A percentile compares a stretch with the other conserved stretches of the same genome.
These are phyloP conservation scores for Notechis scutatus DNA, from an alignment of 2,113 vertebrate species.

Conservation along the genomic window DNA sequence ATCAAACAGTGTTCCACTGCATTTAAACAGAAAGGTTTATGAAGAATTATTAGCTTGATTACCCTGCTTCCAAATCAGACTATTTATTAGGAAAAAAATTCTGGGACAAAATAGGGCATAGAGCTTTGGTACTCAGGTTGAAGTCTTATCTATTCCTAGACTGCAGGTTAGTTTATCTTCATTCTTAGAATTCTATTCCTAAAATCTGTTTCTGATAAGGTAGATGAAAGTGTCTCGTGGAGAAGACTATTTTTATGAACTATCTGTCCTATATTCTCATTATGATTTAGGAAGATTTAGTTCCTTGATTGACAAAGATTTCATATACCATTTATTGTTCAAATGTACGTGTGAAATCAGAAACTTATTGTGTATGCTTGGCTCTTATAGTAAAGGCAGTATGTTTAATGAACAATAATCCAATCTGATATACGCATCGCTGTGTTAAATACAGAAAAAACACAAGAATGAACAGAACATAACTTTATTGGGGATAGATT, in stretches of 20 bases:
- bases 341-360: neutral
- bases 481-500: constrained; percentile 97
- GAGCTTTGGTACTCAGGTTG: neutral
- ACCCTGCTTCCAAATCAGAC: neutral
- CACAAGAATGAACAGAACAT: constrained; percentile 78
- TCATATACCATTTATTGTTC: neutral
- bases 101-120: neutral
- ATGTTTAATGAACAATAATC: neutral
- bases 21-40: neutral
- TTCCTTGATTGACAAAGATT: neutral
- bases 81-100: neutral
- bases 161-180: neutral
- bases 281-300: neutral
- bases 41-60: neutral
- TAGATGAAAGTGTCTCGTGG: neutral
- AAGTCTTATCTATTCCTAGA: neutral
- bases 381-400: neutral
- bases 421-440: neutral
- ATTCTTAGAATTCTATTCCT: neutral
- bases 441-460: constrained; percentile 24
- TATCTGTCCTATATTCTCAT: neutral
- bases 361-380: neutral
- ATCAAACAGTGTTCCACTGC: neutral
- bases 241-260: neutral
- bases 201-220: neutral